phyloP scores from a whole-genome alignment of 2,797 vertebrate genomes.

The Toxotes lorentzi region DNA sequence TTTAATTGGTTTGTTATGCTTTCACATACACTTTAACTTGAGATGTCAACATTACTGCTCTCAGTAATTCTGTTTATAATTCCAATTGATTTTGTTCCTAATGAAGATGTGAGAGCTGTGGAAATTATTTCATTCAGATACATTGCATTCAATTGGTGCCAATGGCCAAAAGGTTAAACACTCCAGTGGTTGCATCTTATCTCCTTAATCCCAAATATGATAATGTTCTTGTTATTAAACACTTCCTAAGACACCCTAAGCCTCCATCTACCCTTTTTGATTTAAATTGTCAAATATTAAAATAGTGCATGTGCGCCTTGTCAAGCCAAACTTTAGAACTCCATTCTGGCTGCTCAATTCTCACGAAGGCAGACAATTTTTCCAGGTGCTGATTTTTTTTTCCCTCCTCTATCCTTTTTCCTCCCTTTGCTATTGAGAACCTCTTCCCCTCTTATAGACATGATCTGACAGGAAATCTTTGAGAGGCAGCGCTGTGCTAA shows the following conservation, averaged over 20 bases:
- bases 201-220: conserved; percentile 23
- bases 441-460: conserved; percentile 95
- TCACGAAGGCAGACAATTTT: conserved; percentile 88
- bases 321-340: conserved; percentile 86
- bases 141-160: conserved; percentile 29
- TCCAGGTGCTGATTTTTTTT: conserved; percentile 84
- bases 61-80: conserved; percentile 21
- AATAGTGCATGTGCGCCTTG: conserved; percentile 64
- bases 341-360: conserved; percentile 84
- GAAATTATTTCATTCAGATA: conserved; percentile 15
- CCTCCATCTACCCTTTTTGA: neutral
- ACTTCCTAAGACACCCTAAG: conserved; percentile 2
- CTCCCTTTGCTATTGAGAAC: conserved; percentile 90
- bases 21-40: conserved; percentile 36
- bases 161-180: conserved; percentile 47
- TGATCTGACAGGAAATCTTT: conserved; percentile 99
- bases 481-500: conserved; percentile 95
- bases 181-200: conserved; percentile 15
- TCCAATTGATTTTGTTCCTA: conserved; percentile 17
- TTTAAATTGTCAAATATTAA: conserved; percentile 41
- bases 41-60: conserved; percentile 22
- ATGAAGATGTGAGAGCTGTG: conserved; percentile 26
- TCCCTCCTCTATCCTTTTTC: conserved; percentile 39
- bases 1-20: conserved; percentile 23
- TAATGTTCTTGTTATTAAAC: conserved; percentile 37